These are phyloP conservation scores for Pinctada fucata DNA, from an alignment of 2,888 invertebrate genomes.

Conservation along the genomic window DNA sequence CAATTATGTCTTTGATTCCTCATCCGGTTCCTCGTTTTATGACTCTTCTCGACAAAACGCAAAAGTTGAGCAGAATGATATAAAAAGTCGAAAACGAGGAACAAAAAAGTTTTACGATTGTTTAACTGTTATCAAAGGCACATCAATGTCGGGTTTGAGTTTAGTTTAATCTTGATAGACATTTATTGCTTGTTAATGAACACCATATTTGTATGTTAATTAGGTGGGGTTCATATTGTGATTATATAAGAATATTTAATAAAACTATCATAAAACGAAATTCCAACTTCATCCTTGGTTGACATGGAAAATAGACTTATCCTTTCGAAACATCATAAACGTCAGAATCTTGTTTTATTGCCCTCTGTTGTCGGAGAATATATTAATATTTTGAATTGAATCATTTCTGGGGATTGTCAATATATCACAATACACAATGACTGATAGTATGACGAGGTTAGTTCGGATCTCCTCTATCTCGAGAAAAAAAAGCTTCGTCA, in stretches of 20 bases:
- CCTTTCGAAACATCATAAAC: not conserved
- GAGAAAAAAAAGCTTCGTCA: not conserved
- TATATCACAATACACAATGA: not conserved
- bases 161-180: not conserved
- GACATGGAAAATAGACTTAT: not conserved
- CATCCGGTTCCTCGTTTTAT: not conserved
- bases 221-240: not conserved
- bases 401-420: not conserved
- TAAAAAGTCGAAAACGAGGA: slow-evolving; percentile 2
- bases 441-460: not conserved
- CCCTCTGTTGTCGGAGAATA: not conserved
- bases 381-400: not conserved
- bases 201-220: not conserved
- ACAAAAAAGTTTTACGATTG: not conserved
- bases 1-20: not conserved
- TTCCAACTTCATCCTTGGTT: not conserved
- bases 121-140: not conserved
- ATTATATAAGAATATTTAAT: slow-evolving; percentile 4
- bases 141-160: not conserved
- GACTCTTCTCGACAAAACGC: not conserved
- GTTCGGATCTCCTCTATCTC: not conserved
- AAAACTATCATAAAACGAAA: slow-evolving; percentile 1
- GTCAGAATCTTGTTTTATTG: not conserved
- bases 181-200: not conserved
- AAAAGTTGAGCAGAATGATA: not conserved